Evolutionary conservation across 2,888 invertebrate species (phyloP).

Genomic region (Mesopsocus fuscifrons): DNA sequence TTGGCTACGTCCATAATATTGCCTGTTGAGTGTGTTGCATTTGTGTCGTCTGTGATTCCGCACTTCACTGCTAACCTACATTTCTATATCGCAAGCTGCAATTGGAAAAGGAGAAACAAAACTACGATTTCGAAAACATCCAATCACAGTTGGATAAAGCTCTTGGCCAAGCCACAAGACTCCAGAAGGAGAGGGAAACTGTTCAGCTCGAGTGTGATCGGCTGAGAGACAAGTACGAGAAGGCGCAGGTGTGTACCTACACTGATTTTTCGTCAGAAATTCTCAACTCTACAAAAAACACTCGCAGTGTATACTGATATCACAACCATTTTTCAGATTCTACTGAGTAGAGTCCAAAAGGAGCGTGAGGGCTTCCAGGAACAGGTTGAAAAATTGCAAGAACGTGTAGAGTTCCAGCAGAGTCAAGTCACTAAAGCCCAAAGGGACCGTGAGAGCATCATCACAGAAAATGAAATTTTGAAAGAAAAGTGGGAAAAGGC

Average conservation of each 20-base stretch:
- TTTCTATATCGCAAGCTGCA: conserved; percentile 38
- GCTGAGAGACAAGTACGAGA: conserved; percentile 73
- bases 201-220: conserved; percentile 69
- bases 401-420: conserved; percentile 62
- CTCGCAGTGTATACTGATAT: conserved; percentile 14
- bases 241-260: conserved; percentile 47
- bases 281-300: neutral
- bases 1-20: too few relatives aligned
- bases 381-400: conserved; percentile 63
- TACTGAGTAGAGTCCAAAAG: conserved; percentile 64
- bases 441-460: conserved; percentile 65
- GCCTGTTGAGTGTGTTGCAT: too few relatives aligned
- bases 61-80: conserved; percentile 3
- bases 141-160: conserved; percentile 85
- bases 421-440: conserved; percentile 65
- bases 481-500: conserved; percentile 80
- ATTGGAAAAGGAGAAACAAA: conserved; percentile 78
- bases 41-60: conserved; percentile 6
- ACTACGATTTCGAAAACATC: conserved; percentile 76
- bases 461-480: conserved; percentile 68
- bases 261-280: neutral
- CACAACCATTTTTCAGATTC: conserved; percentile 31
- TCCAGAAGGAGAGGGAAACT: conserved; percentile 79
- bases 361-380: conserved; percentile 68
- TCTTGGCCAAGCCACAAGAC: conserved; percentile 63